phyloP scores from a whole-genome alignment of 2,113 vertebrate species.

The Agelaius phoeniceus region DNA sequence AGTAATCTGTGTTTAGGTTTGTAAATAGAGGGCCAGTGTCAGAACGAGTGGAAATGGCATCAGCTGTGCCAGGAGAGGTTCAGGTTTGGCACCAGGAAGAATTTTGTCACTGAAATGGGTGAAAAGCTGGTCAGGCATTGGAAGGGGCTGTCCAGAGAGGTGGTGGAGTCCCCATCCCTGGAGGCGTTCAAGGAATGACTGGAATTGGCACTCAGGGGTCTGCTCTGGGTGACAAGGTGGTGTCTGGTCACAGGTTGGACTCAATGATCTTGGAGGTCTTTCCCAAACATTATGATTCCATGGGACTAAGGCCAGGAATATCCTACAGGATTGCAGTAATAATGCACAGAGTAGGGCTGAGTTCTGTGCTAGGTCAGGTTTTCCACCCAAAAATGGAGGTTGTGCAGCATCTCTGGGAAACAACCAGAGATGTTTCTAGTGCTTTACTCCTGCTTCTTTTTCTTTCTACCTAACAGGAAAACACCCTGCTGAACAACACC shows the following conservation, averaged over 20 bases:
- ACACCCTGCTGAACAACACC: not conserved
- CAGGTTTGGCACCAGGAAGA: not conserved
- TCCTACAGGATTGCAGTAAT: not conserved
- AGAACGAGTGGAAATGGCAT: not conserved
- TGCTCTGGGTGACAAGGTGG: not conserved
- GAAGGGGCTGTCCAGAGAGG: not conserved
- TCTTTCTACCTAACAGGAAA: not conserved
- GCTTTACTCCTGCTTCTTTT: not conserved
- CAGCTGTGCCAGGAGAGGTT: not conserved
- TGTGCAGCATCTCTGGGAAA: not conserved
- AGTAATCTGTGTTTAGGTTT: not conserved
- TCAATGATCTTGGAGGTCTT: too few relatives aligned
- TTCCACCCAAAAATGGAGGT: not conserved
- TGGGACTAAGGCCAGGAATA: not conserved
- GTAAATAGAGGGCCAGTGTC: not conserved
- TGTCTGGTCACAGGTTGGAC: not conserved
- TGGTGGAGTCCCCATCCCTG: not conserved
- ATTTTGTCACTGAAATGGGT: not conserved
- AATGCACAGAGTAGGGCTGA: rapidly evolving
- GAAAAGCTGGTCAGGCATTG: not conserved
- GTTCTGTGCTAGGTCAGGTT: not conserved
- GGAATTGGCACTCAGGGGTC: not conserved
- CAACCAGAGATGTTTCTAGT: not conserved
- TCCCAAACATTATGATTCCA: not conserved
- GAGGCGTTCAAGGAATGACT: not conserved